Conservation (phyloP, 1,140 invertebrate genomes). For the Plutomurus gul region DNA sequence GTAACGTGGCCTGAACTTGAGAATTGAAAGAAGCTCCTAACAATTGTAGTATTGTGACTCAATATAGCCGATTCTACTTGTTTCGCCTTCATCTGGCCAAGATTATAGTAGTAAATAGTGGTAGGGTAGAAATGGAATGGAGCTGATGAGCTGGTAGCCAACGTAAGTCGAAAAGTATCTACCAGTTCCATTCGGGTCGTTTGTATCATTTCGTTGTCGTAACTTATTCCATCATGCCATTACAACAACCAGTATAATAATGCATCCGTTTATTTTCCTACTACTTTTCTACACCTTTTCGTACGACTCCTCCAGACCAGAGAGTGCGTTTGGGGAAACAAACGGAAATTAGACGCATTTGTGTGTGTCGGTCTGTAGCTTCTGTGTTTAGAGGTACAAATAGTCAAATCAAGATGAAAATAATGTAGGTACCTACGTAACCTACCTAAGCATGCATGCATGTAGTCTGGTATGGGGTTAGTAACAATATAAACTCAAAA, state of each 20-base stretch:
- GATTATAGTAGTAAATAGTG: neutral
- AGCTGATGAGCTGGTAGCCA: neutral
- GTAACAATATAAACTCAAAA: too few relatives aligned
- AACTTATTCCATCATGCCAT: neutral
- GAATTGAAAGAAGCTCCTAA: neutral
- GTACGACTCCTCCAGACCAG: neutral
- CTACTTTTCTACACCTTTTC: neutral
- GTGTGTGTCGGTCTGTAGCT: conserved; percentile 33
- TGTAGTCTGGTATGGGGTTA: too few relatives aligned
- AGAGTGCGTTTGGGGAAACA: neutral
- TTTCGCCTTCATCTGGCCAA: neutral
- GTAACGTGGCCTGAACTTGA: neutral
- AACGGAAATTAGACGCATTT: conserved; percentile 48
- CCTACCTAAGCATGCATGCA: neutral
- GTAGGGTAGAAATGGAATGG: neutral
- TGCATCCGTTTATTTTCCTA: conserved; percentile 6
- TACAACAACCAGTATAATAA: conserved; percentile 2
- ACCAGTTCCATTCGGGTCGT: conserved; percentile 11
- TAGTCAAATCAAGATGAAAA: neutral
- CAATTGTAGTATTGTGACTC: neutral
- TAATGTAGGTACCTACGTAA: neutral
- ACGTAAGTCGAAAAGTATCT: too few relatives aligned
- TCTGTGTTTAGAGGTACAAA: neutral
- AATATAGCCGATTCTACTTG: neutral
- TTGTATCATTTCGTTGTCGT: conserved; percentile 27